Evolutionary conservation across 2,797 vertebrate genomes (phyloP), one percentile per base, ranked within the genome.

Genomic region (Nasua narica): DNA sequence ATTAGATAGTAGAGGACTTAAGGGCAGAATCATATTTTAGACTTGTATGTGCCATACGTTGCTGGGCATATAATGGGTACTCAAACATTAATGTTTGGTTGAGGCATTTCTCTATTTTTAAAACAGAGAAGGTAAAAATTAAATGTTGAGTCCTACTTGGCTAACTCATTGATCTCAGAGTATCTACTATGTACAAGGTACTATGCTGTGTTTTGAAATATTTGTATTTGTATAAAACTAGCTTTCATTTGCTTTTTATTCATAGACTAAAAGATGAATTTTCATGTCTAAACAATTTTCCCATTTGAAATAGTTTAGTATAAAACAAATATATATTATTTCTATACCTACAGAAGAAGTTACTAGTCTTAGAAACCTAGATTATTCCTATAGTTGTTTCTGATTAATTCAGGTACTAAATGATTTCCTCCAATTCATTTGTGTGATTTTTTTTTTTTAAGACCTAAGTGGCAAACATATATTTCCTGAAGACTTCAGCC

Each of bases 341-440:
- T 93, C 35, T 87, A 3, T 91, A 83, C 21, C 18, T 85, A 27
- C 8, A 87, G 52, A 93, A 74, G 40, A 70, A 77, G 46, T 40
- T 95, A 43, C 21, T 92, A 78, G 9, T 91, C 7, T 74, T 76
- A 91, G 77, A 85, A 94, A 76, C 67, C 21, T 94, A 25, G 4
- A 43, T 81, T 84, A 94, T 92, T 91, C 19, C 74, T 76, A 19
- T 1, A 83, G 0, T 92, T 94, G 54, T 95, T 94, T 93, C 50
- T 92, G 23, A 69, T 96, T 96, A 94, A 83, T 79, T 96, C 27
- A 92, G 27, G 37, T 94, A 79, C 27, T 82, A 72, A 82, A n/a
- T 54, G 14, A 62, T 50, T 91, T 96, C 83, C 46, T 88, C 29
- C 54, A 92, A 8, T 91, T 94, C 72, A 93, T 83, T 95, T 67